Percentiles rank a stretch among this genome's conserved stretches.
These are phyloP conservation scores for Perodicticus potto DNA, from an alignment of 2,797 vertebrate species.

Conservation along the genomic window DNA sequence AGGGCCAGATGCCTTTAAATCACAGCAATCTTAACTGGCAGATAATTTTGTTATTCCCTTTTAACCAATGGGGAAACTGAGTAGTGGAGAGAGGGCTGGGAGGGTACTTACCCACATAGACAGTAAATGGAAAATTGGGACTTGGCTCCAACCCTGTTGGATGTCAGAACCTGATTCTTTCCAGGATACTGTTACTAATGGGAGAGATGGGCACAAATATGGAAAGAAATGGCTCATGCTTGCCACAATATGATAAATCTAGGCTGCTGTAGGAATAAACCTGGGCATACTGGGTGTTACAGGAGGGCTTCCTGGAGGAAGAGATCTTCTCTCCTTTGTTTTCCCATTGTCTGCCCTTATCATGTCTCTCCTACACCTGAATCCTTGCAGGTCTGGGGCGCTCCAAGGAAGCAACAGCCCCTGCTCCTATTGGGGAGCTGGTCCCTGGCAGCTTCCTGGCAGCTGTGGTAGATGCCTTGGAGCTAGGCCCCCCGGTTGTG, in stretches of 20 bases:
- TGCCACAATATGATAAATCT: neutral
- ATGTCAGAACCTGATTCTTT: neutral
- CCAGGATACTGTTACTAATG: neutral
- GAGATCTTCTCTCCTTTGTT: neutral
- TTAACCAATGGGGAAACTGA: slow-evolving; percentile 34
- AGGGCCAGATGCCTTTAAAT: neutral
- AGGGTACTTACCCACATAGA: neutral
- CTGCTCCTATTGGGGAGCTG: slow-evolving; percentile 89
- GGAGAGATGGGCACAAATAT: neutral
- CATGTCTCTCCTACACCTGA: slow-evolving; percentile 28
- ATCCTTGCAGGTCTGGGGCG: slow-evolving; percentile 91
- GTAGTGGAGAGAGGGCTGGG: neutral
- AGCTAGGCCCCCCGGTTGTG: slow-evolving; percentile 91
- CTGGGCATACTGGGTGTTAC: neutral
- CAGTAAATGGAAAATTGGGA: neutral
- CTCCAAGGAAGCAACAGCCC: slow-evolving; percentile 91
- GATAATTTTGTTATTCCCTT: neutral
- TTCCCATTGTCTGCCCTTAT: neutral
- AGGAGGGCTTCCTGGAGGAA: slow-evolving; percentile 49
- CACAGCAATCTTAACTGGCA: neutral
- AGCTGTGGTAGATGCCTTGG: slow-evolving; percentile 91
- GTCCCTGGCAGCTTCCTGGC: slow-evolving; percentile 92
- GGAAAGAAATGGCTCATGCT: neutral
- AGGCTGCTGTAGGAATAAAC: neutral
- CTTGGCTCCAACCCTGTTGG: neutral